Conservation (phyloP, 2,888 invertebrate genomes). For the Allophyes oxyacanthae region DNA sequence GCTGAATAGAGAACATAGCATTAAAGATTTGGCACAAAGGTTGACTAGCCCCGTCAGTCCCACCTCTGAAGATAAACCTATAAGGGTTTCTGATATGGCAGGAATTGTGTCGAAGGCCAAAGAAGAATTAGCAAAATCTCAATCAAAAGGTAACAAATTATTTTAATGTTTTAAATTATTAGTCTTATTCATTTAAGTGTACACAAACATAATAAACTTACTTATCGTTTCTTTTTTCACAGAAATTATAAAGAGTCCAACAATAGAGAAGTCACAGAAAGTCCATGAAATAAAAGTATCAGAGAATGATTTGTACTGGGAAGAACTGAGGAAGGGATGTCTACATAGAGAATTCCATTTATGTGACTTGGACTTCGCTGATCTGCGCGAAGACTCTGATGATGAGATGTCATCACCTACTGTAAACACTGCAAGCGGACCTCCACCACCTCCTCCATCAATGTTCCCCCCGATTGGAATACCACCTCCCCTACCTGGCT, state of each 20-base stretch:
- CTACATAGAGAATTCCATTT: slow-evolving; percentile 93
- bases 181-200: not conserved
- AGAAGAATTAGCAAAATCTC: slow-evolving; percentile 96
- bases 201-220: not conserved
- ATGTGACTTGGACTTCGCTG: slow-evolving; percentile 99
- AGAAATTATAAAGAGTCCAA: slow-evolving; percentile 93
- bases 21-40: slow-evolving; percentile 96
- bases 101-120: slow-evolving; percentile 98
- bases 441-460: slow-evolving; percentile 94
- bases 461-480: slow-evolving; percentile 87
- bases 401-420: slow-evolving; percentile 93
- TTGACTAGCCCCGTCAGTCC: slow-evolving; percentile 91
- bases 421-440: slow-evolving; percentile 91
- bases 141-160: slow-evolving; percentile 92
- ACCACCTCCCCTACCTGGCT: slow-evolving; percentile 87
- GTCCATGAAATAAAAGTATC: slow-evolving; percentile 94
- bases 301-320: slow-evolving; percentile 98
- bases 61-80: slow-evolving; percentile 90
- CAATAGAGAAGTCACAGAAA: slow-evolving; percentile 91
- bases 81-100: slow-evolving; percentile 94
- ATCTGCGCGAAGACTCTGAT: slow-evolving; percentile 96
- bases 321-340: slow-evolving; percentile 93
- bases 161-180: not conserved
- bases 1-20: slow-evolving; percentile 94
- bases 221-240: slow-evolving; percentile 49